phyloP scores from a whole-genome alignment of 2,797 vertebrate genomes.

The Paedocypris micromegethes region DNA sequence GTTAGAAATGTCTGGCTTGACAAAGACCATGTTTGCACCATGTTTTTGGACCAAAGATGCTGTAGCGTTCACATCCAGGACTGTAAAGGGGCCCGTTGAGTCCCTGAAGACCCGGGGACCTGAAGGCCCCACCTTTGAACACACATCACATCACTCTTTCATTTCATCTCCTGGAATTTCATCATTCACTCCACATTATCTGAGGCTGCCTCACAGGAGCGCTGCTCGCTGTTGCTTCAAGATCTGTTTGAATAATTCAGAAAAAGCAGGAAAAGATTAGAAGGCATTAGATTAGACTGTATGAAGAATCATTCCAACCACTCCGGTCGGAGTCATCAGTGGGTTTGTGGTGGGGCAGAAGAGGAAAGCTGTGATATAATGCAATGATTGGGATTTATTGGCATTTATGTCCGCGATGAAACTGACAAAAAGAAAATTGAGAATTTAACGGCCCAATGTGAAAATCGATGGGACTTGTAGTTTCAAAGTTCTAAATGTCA shows the following conservation, averaged over 20 bases:
- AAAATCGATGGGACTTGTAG: conserved; percentile 18
- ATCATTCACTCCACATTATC: conserved; percentile 75
- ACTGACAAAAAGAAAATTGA: conserved; percentile 20
- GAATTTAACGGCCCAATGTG: conserved; percentile 4
- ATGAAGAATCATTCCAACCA: conserved; percentile 42
- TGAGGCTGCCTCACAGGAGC: conserved; percentile 58
- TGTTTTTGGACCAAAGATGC: conserved; percentile 61
- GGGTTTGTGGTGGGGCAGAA: conserved; percentile 16
- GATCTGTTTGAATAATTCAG: conserved; percentile 70
- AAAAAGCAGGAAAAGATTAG: conserved; percentile 52
- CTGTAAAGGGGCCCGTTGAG: conserved; percentile 65
- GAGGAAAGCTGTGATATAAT: conserved; percentile 29
- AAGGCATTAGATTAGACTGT: conserved; percentile 47
- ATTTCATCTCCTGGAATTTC: conserved; percentile 73
- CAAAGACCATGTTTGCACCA: conserved; percentile 39
- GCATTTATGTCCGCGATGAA: conserved; percentile 18
- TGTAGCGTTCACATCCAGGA: conserved; percentile 62
- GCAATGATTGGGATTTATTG: conserved; percentile 29
- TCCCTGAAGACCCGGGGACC: conserved; percentile 54
- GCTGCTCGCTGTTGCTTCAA: conserved; percentile 57
- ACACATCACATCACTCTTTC: conserved; percentile 66
- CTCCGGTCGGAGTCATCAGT: conserved; percentile 38
- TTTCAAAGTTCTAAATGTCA: conserved; percentile 3
- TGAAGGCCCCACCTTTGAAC: conserved; percentile 72
- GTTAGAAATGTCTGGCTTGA: conserved; percentile 54